These are phyloP conservation scores for Hippocampus barbouri DNA, from an alignment of 2,113 vertebrate species.

Conservation along the genomic window DNA sequence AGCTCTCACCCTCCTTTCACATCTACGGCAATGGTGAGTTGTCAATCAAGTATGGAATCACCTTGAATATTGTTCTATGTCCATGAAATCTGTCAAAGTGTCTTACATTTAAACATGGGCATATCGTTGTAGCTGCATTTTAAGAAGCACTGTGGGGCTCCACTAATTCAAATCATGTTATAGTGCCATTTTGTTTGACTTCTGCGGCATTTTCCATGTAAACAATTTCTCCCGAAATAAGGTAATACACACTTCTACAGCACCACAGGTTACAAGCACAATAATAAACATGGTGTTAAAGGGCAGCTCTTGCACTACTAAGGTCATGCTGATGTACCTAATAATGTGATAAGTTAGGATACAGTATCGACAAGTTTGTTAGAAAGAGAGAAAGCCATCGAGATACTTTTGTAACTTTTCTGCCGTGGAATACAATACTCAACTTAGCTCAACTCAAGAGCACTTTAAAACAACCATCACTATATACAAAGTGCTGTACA, in stretches of 20 bases:
- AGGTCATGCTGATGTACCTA: background rate
- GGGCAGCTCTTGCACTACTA: background rate
- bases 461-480: no score
- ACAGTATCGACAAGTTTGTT: background rate
- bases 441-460: no score
- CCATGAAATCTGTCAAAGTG: background rate
- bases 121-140: background rate
- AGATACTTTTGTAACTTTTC: background rate
- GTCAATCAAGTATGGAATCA: background rate
- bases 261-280: background rate
- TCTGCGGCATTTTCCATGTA: background rate
- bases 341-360: background rate
- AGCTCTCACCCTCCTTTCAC: conserved; percentile 96
- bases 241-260: background rate
- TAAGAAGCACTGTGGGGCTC: background rate
- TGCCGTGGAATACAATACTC: no score
- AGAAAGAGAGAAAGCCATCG: background rate
- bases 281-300: background rate
- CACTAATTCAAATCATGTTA: background rate
- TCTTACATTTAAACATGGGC: background rate
- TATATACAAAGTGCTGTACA: no score
- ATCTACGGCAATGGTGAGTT: conserved; percentile 93
- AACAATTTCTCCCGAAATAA: background rate
- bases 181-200: background rate
- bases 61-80: background rate